Conservation (phyloP, 2,113 vertebrate species). For the Ctenomys sociabilis region DNA sequence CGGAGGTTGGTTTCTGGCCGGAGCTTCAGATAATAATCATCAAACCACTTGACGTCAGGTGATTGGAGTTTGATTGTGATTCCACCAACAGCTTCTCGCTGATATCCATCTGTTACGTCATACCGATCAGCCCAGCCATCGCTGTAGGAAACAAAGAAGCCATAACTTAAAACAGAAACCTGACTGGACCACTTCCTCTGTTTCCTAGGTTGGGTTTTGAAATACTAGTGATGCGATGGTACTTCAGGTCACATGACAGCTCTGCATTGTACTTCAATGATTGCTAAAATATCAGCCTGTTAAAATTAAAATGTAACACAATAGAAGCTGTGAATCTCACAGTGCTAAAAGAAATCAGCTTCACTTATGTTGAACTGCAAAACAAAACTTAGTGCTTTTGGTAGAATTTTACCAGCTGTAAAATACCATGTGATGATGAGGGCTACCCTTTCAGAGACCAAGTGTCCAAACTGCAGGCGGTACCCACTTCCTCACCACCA, state of each 20-base stretch:
- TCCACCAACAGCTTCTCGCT: conserved; percentile 95
- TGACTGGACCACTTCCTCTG: neutral
- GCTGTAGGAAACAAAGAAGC: conserved; percentile 84
- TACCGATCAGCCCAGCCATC: conserved; percentile 99
- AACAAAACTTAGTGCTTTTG: neutral
- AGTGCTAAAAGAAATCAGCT: neutral
- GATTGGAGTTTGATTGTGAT: conserved; percentile 99
- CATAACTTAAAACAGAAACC: neutral
- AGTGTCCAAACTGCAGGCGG: neutral
- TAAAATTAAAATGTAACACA: neutral
- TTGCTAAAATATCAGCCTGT: neutral
- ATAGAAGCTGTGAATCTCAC: neutral
- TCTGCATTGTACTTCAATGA: neutral
- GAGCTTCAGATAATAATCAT: conserved; percentile 98
- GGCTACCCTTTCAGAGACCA: neutral
- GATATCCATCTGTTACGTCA: conserved; percentile 96
- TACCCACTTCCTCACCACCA: neutral
- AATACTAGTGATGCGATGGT: neutral
- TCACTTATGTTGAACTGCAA: conserved; percentile 12
- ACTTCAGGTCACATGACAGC: neutral
- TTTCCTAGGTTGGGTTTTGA: neutral
- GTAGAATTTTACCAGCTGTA: neutral
- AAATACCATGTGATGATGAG: neutral
- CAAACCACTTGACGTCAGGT: conserved; percentile 98
- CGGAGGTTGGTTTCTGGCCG: conserved; percentile 95